Evolutionary conservation across 2,113 vertebrate species (phyloP), one percentile per base, ranked within the genome.

Genomic region (Cepphus grylle): DNA sequence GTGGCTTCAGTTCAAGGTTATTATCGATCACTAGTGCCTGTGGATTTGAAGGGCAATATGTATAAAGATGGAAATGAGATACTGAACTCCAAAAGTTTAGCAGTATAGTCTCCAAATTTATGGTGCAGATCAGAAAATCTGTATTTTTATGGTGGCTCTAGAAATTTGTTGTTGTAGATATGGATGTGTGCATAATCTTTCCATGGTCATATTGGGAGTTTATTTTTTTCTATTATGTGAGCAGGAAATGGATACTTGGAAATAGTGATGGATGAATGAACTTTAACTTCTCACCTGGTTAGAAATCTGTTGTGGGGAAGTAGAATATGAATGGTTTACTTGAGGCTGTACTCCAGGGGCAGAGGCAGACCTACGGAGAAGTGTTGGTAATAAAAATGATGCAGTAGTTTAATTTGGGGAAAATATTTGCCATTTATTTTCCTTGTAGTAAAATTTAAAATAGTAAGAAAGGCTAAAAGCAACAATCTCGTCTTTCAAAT

Each of bases 341-440:
- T 87, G 43, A 87, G 61, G 27, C 55, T 59, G 38, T 45, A 77
- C 12, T n/a, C 38, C 38, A 55, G 38, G 53, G 53, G 32, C 56
- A 59, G 47, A 92, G 70, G 6, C 25, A 79, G 71, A 84, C 42
- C 63, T 77, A 6, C 34, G 22, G 47, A 78, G 36, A 78, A 63
- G 15, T 71, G 26, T 50, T 71, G 86, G 73, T 84, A 89, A 67
- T 81, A 93, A 95, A 95, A 93, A 81, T 32, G 2, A 58, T 80
- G 66, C 5, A 55, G 45, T 66, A 55, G 71, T 72, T 96, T 90
- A 86, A 70, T 88, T 93, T 16, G 38, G 76, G 30, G 30, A 29
- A 86, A 86, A 70, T 92, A 91, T 59, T 86, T 94, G 22, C 34
- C 29, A 25, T 93, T 89, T 94, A 21, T 91, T 93, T 89, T 91